Percentiles rank a stretch among this genome's conserved stretches.
These are phyloP conservation scores for Lycaon pictus DNA, from an alignment of 2,113 vertebrate species.

Conservation along the genomic window DNA sequence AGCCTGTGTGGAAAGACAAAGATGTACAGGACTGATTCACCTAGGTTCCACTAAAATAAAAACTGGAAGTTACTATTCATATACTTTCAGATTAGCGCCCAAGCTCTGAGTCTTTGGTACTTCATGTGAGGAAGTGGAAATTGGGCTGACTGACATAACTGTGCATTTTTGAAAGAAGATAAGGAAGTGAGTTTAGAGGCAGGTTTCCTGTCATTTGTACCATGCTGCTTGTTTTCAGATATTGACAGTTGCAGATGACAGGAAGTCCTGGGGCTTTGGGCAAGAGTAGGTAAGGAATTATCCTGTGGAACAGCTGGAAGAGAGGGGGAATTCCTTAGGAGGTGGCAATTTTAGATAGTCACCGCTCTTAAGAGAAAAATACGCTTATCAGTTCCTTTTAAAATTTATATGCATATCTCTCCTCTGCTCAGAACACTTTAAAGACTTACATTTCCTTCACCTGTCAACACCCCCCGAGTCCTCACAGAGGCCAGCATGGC, in stretches of 20 bases:
- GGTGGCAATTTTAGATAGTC: neutral
- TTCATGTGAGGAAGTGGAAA: neutral
- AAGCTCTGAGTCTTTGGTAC: neutral
- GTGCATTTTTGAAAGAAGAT: neutral
- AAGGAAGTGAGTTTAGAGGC: neutral
- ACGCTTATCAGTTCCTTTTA: neutral
- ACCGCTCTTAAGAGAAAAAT: neutral
- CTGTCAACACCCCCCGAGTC: neutral
- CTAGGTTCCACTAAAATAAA: neutral
- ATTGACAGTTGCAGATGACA: neutral
- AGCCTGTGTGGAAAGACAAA: neutral
- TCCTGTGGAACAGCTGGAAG: neutral
- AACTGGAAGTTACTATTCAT: neutral
- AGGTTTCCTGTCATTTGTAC: neutral
- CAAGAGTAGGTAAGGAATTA: fast-evolving
- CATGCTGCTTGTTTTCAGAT: neutral
- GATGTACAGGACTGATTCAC: neutral
- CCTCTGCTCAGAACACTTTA: neutral
- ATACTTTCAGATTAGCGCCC: neutral
- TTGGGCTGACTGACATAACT: fast-evolving
- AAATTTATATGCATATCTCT: neutral
- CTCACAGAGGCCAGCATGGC: neutral
- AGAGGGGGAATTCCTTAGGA: neutral
- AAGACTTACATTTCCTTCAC: neutral
- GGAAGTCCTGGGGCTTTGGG: neutral